These are phyloP conservation scores for Proterorhinus semilunaris DNA, from an alignment of 2,113 vertebrate species.

Conservation along the genomic window DNA sequence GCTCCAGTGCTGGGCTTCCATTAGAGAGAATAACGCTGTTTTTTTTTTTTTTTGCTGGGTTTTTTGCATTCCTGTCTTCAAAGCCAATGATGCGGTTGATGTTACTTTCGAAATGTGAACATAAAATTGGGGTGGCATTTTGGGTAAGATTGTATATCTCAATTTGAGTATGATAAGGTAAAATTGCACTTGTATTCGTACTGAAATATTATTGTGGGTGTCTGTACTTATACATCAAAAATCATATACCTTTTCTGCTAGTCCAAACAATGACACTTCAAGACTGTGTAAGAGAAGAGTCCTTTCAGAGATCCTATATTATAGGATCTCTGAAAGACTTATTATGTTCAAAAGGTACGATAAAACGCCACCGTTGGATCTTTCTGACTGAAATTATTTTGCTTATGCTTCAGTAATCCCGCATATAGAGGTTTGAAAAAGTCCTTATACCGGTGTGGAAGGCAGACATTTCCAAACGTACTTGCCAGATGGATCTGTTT, in stretches of 20 bases:
- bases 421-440: too few species aligned
- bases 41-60: background rate
- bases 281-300: too few species aligned
- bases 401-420: too few species aligned
- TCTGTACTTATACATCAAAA: too few species aligned
- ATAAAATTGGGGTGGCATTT: background rate
- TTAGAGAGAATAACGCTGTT: slow-evolving; percentile 7
- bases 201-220: too few species aligned
- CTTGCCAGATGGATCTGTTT: background rate
- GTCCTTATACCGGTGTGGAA: background rate
- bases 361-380: too few species aligned
- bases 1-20: background rate
- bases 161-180: background rate
- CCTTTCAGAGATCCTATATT: too few species aligned
- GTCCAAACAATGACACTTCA: too few species aligned
- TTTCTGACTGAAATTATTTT: too few species aligned
- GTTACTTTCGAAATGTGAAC: background rate
- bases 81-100: background rate
- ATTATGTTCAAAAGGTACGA: too few species aligned
- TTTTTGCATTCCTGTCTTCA: background rate
- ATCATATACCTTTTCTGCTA: too few species aligned
- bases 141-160: background rate
- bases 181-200: background rate
- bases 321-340: too few species aligned
- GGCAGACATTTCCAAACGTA: background rate